Conservation (phyloP, 2,888 invertebrate genomes). For the Polia nebulosa region DNA sequence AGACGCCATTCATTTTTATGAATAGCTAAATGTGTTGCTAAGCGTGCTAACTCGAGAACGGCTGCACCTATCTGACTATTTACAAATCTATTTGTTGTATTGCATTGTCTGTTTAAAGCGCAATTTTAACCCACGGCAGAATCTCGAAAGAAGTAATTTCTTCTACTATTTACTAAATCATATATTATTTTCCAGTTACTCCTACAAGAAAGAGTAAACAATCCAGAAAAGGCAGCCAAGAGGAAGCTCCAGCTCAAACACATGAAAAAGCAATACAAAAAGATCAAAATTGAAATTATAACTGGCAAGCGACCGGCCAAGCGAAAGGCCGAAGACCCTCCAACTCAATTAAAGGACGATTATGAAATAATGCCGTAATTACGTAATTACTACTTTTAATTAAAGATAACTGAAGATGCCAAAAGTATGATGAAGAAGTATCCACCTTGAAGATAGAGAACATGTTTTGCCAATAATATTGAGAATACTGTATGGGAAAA, state of each 20-base stretch:
- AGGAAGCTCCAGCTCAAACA: constrained; percentile 95
- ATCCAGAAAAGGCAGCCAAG: constrained; percentile 96
- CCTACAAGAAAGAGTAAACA: constrained; percentile 94
- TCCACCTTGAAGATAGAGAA: constrained; percentile 94
- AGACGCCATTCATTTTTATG: too few relatives aligned
- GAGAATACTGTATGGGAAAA: constrained; percentile 96
- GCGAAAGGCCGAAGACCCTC: constrained; percentile 84
- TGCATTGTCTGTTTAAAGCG: too few relatives aligned
- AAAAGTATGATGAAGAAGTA: too few relatives aligned
- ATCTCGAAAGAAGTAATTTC: not conserved
- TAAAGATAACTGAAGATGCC: constrained; percentile 94
- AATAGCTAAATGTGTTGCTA: too few relatives aligned
- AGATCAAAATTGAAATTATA: constrained; percentile 92
- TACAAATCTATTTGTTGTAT: too few relatives aligned
- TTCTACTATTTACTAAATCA: not conserved
- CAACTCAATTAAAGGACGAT: constrained; percentile 76
- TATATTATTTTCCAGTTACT: constrained; percentile 77
- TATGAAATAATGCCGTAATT: too few relatives aligned
- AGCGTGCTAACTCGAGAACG: too few relatives aligned
- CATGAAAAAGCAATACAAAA: constrained; percentile 95
- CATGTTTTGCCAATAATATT: constrained; percentile 94
- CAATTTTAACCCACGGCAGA: too few relatives aligned
- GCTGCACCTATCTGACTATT: too few relatives aligned
- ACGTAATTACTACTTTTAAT: too few relatives aligned
- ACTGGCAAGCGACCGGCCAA: constrained; percentile 86